These are phyloP conservation scores for Choreutis nemorana DNA, from an alignment of 2,888 invertebrate genomes.

Conservation along the genomic window DNA sequence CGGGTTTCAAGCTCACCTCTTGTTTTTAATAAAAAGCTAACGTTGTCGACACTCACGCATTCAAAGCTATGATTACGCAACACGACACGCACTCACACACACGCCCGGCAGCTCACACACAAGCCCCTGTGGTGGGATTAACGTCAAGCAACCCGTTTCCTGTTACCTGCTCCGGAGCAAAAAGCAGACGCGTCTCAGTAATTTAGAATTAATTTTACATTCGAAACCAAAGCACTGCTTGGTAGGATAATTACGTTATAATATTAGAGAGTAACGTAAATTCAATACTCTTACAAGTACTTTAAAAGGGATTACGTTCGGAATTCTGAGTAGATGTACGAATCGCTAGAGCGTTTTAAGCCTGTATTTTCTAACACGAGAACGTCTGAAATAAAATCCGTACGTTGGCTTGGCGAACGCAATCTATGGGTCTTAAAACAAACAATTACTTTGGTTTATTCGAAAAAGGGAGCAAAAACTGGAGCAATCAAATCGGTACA, in stretches of 20 bases:
- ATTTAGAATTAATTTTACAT: constrained; percentile 58
- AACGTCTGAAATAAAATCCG: constrained; percentile 56
- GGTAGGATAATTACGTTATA: constrained; percentile 10
- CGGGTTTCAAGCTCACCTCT: constrained; percentile 21
- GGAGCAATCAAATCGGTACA: constrained; percentile 59
- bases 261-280: constrained; percentile 14
- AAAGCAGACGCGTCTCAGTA: constrained; percentile 43
- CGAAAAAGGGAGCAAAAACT: constrained; percentile 57
- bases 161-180: constrained; percentile 58
- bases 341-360: constrained; percentile 44
- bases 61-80: constrained; percentile 31
- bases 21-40: constrained; percentile 34
- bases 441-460: constrained; percentile 64
- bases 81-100: constrained; percentile 20
- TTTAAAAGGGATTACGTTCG: constrained; percentile 19
- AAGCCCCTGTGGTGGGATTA: constrained; percentile 38
- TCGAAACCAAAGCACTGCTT: constrained; percentile 28
- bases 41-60: constrained; percentile 37
- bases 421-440: constrained; percentile 60
- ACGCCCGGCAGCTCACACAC: no score
- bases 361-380: constrained; percentile 50
- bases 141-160: constrained; percentile 60
- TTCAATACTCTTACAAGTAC: no score
- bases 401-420: constrained; percentile 49
- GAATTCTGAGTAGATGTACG: constrained; percentile 15